Percentiles rank a stretch among this genome's conserved stretches.
phyloP scores from a whole-genome alignment of 2,888 invertebrate genomes.

The Ophion ventricosus region DNA sequence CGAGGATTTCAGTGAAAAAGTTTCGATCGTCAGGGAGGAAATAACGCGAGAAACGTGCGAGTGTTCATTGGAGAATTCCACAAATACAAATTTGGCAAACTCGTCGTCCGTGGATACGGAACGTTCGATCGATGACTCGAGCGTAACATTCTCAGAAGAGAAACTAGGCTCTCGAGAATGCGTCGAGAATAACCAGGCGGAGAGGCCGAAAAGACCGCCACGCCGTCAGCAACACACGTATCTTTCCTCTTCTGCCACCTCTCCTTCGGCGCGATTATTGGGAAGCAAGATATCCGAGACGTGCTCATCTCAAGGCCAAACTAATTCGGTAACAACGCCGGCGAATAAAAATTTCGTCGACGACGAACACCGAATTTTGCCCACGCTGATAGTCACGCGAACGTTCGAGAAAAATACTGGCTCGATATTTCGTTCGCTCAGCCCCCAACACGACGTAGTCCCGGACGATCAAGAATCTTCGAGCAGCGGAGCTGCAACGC shows the following conservation, averaged over 20 bases:
- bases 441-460: conserved; percentile 84
- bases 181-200: conserved; percentile 66
- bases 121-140: conserved; percentile 51
- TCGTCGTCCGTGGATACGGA: conserved; percentile 15
- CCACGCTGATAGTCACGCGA: conserved; percentile 51
- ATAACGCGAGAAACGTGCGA: conserved; percentile 29
- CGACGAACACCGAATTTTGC: conserved; percentile 25
- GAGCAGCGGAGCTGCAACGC: conserved; percentile 84
- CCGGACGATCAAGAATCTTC: conserved; percentile 85
- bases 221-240: conserved; percentile 45
- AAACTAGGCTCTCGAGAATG: conserved; percentile 54
- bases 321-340: conserved; percentile 60
- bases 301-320: conserved; percentile 56
- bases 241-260: conserved; percentile 17
- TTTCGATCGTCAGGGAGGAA: conserved; percentile 33
- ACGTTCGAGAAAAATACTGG: conserved; percentile 37
- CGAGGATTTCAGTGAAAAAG: conserved; percentile 46
- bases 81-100: conserved; percentile 25
- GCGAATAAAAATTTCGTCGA: conserved; percentile 58
- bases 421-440: conserved; percentile 84
- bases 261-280: conserved; percentile 52
- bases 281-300: conserved; percentile 47
- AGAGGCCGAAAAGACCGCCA: conserved; percentile 52
- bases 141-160: conserved; percentile 30
- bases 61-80: conserved; percentile 31